phyloP scores from a whole-genome alignment of 2,113 vertebrate genomes.

The Rhizomys pruinosus region DNA sequence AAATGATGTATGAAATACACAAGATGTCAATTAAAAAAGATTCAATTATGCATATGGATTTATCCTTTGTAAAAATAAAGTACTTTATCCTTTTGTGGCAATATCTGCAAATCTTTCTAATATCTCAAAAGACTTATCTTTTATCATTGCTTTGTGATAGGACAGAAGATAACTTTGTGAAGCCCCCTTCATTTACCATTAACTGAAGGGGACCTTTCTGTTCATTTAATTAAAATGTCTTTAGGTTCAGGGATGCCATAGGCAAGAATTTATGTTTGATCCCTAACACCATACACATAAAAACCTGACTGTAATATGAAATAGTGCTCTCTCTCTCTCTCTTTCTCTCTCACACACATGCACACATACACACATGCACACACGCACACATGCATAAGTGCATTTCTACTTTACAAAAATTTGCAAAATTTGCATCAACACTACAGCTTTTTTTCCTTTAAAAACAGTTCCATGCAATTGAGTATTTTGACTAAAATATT shows the following conservation, averaged over 20 bases:
- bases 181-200: background rate
- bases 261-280: background rate
- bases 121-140: background rate
- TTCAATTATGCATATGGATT: background rate
- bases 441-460: background rate
- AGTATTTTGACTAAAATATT: conserved; percentile 10
- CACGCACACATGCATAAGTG: background rate
- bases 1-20: no score
- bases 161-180: background rate
- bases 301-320: background rate
- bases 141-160: background rate
- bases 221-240: background rate
- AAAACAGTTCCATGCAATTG: background rate
- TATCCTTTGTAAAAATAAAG: background rate
- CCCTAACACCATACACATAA: background rate
- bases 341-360: background rate
- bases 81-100: background rate
- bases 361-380: background rate
- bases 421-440: background rate
- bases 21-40: no score
- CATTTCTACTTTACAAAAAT: background rate
- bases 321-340: no score
- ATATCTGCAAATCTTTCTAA: background rate
- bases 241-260: accelerated
- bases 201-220: background rate